Percentiles rank a stretch among this genome's conserved stretches.
Conservation (phyloP, 2,797 vertebrate species). For the Sebastes nivosus region DNA sequence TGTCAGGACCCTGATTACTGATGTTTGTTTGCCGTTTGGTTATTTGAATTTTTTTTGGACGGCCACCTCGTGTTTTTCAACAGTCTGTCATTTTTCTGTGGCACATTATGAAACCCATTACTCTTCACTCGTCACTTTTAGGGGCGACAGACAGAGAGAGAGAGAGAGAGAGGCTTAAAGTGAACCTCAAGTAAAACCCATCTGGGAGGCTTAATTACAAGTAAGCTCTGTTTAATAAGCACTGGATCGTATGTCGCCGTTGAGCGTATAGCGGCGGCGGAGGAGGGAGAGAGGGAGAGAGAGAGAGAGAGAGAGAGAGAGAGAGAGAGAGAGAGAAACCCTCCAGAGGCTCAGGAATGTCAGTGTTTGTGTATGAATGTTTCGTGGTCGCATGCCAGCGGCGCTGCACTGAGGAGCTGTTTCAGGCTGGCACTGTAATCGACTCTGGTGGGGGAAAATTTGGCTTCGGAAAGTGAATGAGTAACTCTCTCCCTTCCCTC, state of each 20-base stretch:
- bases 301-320: background rate
- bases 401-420: slow-evolving; percentile 37
- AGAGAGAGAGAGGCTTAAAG: slow-evolving; percentile 39
- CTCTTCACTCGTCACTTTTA: slow-evolving; percentile 59
- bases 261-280: slow-evolving; percentile 17
- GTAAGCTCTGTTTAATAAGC: slow-evolving; percentile 78
- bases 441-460: slow-evolving; percentile 31
- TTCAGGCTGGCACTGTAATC: slow-evolving; percentile 40
- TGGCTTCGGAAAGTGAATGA: slow-evolving; percentile 30
- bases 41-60: background rate
- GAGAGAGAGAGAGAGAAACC: slow-evolving; percentile 30
- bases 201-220: slow-evolving; percentile 75
- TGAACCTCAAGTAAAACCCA: slow-evolving; percentile 65
- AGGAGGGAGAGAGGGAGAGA: too few species aligned
- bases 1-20: slow-evolving; percentile 22
- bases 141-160: slow-evolving; percentile 43
- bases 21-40: background rate
- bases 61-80: slow-evolving; percentile 40
- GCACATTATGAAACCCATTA: slow-evolving; percentile 64
- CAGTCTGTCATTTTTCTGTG: slow-evolving; percentile 61
- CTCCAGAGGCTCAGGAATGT: slow-evolving; percentile 68
- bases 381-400: slow-evolving; percentile 32
- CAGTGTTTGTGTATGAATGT: slow-evolving; percentile 54
- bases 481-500: slow-evolving; percentile 35
- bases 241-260: slow-evolving; percentile 63